Evolutionary conservation across 1,140 invertebrate genomes (phyloP), one percentile per base, ranked within the genome.

Genomic region (Hestina assimilis): DNA sequence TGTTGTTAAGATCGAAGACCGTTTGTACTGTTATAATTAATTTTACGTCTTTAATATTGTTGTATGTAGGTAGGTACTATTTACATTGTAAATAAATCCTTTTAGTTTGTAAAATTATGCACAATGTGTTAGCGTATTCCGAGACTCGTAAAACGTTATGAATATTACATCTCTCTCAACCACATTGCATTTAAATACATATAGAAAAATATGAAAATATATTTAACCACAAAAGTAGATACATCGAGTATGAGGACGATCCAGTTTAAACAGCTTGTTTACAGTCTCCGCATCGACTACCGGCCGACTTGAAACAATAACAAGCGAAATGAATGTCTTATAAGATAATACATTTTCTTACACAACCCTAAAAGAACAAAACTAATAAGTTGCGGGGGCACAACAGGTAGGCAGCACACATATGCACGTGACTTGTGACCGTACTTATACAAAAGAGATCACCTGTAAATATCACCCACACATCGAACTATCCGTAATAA

Each of bases 341-440:
- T 63, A 68, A 75, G 69, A 79, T 72, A 74, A 75, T 72, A 47
- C 68, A 71, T 73, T 72, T 72, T 74, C 67, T 69, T 66, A 65
- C 67, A 72, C 74, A 79, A 71, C 75, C 81, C 78, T 82, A 80
- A 83, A 83, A 79, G 69, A 83, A 77, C 75, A 83, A 83, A 81
- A 82, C 66, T 76, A 79, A 82, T 76, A 82, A 81, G 67, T 75
- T 70, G 78, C 75, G 73, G 76, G 75, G 79, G 78, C 78, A 82
- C 70, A 79, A 79, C 79, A 83, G 80, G 78, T 83, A 82, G 83
- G 72, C 69, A 63, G 63, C 76, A 83, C 73, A 82, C 75, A 80
- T 26, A 53, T 61, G 54, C 66, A 53, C 53, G 35, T 80, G 79
- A 86, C 81, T 80, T 79, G 79, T 83, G 82, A 81, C 78, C 74